phyloP scores from a whole-genome alignment of 2,888 invertebrate species.

The Galerucella pusilla region DNA sequence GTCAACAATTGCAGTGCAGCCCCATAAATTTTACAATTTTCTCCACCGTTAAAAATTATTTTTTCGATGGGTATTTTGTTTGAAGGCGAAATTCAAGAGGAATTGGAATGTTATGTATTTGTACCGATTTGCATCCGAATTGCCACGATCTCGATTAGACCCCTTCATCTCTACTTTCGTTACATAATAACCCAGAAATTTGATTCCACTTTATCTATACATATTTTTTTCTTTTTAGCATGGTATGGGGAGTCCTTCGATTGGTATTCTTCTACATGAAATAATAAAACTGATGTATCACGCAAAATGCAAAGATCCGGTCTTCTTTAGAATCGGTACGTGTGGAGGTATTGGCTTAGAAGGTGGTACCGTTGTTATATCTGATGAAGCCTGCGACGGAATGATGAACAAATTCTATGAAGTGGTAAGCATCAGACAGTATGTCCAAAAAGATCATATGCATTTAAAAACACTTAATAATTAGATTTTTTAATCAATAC shows the following conservation, averaged over 20 bases:
- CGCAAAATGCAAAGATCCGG: conserved; percentile 86
- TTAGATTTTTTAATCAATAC: no score
- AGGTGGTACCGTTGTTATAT: conserved; percentile 93
- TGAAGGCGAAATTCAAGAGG: no score
- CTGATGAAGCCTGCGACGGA: conserved; percentile 92
- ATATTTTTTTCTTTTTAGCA: conserved; percentile 73
- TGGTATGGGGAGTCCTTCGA: conserved; percentile 98
- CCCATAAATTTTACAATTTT: no score
- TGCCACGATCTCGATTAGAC: no score
- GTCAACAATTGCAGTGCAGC: no score
- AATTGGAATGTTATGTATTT: no score
- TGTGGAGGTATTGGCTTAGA: conserved; percentile 94
- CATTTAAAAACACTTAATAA: no score
- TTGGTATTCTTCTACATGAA: conserved; percentile 95
- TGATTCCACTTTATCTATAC: not conserved
- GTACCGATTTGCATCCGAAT: no score
- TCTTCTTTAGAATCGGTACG: conserved; percentile 93
- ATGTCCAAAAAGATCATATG: no score
- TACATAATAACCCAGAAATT: not conserved
- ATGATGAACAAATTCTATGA: conserved; percentile 84
- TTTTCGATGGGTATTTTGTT: no score
- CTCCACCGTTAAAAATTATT: no score
- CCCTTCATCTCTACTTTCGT: no score
- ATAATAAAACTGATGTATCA: conserved; percentile 96
- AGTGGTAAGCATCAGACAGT: conserved; percentile 71